phyloP scores from a whole-genome alignment of 2,797 vertebrate species.

The Diplodus sargus region DNA sequence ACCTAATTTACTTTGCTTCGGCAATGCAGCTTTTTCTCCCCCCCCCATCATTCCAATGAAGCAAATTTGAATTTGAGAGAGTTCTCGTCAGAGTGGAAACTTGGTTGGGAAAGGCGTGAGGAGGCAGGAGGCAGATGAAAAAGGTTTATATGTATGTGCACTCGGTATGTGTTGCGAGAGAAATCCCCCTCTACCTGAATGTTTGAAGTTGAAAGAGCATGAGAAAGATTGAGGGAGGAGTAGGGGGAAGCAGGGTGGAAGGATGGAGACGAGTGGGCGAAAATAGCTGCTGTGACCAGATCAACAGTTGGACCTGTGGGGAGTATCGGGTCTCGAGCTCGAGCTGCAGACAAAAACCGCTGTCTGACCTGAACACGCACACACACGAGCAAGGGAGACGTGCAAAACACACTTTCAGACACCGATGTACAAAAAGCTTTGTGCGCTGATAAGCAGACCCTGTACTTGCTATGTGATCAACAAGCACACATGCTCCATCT shows the following conservation, averaged over 20 bases:
- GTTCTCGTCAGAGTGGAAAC: slow-evolving; percentile 51
- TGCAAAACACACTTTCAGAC: slow-evolving; percentile 2
- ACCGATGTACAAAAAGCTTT: slow-evolving; percentile 27
- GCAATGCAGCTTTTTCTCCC: slow-evolving; percentile 49
- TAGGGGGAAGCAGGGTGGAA: slow-evolving; percentile 34
- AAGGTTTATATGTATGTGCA: slow-evolving; percentile 59
- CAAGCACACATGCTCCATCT: slow-evolving; percentile 18
- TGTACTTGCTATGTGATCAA: slow-evolving; percentile 36
- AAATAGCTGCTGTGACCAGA: slow-evolving; percentile 68
- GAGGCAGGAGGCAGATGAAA: slow-evolving; percentile 61
- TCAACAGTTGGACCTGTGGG: slow-evolving; percentile 65
- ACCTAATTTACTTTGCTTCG: slow-evolving; percentile 50
- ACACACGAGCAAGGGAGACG: slow-evolving; percentile 9
- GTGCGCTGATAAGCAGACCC: slow-evolving; percentile 35
- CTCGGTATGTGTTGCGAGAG: slow-evolving; percentile 52
- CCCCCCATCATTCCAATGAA: slow-evolving; percentile 54
- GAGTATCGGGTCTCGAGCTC: slow-evolving; percentile 54
- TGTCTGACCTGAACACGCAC: slow-evolving; percentile 37
- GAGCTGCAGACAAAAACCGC: slow-evolving; percentile 47
- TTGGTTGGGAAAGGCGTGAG: slow-evolving; percentile 42
- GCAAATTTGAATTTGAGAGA: slow-evolving; percentile 66
- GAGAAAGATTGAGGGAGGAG: slow-evolving; percentile 58
- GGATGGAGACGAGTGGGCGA: slow-evolving; percentile 31
- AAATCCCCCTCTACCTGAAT: slow-evolving; percentile 52
- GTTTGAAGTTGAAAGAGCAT: slow-evolving; percentile 77